phyloP scores from a whole-genome alignment of 2,113 vertebrate genomes.

The Lucifuga dentata region DNA sequence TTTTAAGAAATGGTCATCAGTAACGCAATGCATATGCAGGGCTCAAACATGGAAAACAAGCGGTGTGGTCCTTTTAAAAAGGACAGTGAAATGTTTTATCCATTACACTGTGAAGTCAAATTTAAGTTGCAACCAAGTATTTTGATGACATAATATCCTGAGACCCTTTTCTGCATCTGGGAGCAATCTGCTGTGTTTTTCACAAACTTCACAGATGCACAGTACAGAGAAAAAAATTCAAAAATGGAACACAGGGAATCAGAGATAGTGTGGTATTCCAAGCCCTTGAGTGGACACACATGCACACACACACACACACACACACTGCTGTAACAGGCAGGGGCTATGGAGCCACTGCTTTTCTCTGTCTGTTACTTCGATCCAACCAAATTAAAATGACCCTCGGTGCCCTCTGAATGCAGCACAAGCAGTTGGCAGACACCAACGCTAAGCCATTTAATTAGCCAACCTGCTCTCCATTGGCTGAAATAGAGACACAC shows the following conservation, averaged over 20 bases:
- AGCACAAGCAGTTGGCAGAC: conserved; percentile 63
- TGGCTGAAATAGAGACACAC: conserved; percentile 50
- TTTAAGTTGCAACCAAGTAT: conserved; percentile 26
- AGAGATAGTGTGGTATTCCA: neutral
- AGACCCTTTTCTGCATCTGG: conserved; percentile 74
- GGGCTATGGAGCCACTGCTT: conserved; percentile 44
- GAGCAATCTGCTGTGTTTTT: conserved; percentile 76
- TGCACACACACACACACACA: conserved; percentile 2
- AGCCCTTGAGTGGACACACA: conserved; percentile 10
- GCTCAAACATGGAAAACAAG: no score
- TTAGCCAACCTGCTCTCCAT: conserved; percentile 56
- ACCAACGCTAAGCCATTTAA: conserved; percentile 61
- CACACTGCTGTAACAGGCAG: conserved; percentile 31
- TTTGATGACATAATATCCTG: conserved; percentile 24
- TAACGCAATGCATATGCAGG: no score
- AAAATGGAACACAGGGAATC: neutral
- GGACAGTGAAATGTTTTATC: conserved; percentile 24
- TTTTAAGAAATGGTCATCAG: no score
- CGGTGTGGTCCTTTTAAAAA: no score
- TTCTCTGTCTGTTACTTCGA: conserved; percentile 57
- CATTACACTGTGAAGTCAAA: conserved; percentile 17
- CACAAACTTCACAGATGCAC: neutral
- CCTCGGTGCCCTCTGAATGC: conserved; percentile 47
- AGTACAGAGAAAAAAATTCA: neutral
- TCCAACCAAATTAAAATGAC: conserved; percentile 72